Base-by-base conservation (phyloP, 2,113 vertebrate genomes). In the Ciconia stormi region DNA sequence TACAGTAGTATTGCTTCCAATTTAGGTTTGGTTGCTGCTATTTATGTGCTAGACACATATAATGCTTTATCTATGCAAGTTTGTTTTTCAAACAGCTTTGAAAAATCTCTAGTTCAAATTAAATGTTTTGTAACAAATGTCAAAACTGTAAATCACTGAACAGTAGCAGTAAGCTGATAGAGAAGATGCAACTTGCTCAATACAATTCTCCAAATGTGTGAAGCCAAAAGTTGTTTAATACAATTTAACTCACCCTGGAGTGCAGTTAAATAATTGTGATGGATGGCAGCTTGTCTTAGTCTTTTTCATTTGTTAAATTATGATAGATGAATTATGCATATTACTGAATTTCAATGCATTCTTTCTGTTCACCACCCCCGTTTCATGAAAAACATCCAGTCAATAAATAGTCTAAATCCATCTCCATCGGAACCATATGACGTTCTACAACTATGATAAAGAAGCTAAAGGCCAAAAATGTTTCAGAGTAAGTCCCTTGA, bases 251-350 rank as follows among this genome's bases (percentile, higher is more conserved):
- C 84, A 94, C 97, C 98, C 98, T 91, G 79, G 97, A 98, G 98
- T 95, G 82, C 52, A 95, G 97, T 98, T 98, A 98, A 98, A 98
- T 89, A 98, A 98, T 97, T 97, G 97, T 98, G 94, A 98, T 97
- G 97, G 98, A 99, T 98, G 98, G 98, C 98, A 98, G 97, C 93
- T 95, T 98, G 97, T 97, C 98, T 98, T 97, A 96, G 96, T 98
- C 93, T 93, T 97, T 97, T 97, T 97, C 95, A 98, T 98, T 98
- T 98, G 97, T 98, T 98, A 98, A 98, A 98, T 98, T 98, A 98
- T 99, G 98, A 99, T 98, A 97, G 98, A 99, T 98, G 98, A 98
- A 97, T 98, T 98, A 97, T 92, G 93, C 97, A 98, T 91, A 90
- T 94, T 96, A 96, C 80, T 89, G 89, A 98, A 98, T 98, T 97